Base-by-base conservation (phyloP, 2,113 vertebrate genomes). In the Piprites chloris region DNA sequence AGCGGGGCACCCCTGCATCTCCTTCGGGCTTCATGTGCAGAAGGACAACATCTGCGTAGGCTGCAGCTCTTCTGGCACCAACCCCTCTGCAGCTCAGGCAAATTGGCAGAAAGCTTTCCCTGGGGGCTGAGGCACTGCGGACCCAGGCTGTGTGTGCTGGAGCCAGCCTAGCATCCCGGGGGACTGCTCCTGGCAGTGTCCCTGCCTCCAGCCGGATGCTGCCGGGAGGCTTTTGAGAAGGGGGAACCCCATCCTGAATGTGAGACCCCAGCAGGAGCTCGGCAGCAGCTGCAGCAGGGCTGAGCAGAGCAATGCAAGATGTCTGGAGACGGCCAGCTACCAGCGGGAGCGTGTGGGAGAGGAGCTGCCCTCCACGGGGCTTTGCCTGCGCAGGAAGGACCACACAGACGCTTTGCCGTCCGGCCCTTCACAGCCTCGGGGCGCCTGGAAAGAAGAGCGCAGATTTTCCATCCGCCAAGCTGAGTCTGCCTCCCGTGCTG, bases 291-390 rank as follows among this genome's bases (percentile, higher is more conserved):
- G 90, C 27, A 0, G 75, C 20, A 4, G 79, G 55, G 71, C 56
- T 77, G 79, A 82, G 79, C 63, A 80, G 82, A 94, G 11, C 2
- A 30, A 90, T 88, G 72, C 92, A 86, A 80, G 83, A 83, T 90
- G 90, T 80, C 55, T 88, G 83, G 55, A 88, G 61, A 24, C 0
- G 3, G 75, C 42, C 88, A 66, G 85, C 96, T 93, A 88, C 88
- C 5, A 42, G 59, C 44, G 13, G 88, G 46, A 86, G 59, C 0
- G 12, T 14, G 55, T 76, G 90, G 85, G 85, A 94, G 92, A 66
- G 85, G 72, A 49, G 55, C 90, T 73, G 79, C 83, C 62, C 13
- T 28, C 49, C 63, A 17, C 26, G 4, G 80, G 92, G 78, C 82
- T 84, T 73, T 68, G 87, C 80, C 50, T 66, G 68, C 3, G 1